phyloP scores from a whole-genome alignment of 2,888 invertebrate species.

The Mesochorus sp. region DNA sequence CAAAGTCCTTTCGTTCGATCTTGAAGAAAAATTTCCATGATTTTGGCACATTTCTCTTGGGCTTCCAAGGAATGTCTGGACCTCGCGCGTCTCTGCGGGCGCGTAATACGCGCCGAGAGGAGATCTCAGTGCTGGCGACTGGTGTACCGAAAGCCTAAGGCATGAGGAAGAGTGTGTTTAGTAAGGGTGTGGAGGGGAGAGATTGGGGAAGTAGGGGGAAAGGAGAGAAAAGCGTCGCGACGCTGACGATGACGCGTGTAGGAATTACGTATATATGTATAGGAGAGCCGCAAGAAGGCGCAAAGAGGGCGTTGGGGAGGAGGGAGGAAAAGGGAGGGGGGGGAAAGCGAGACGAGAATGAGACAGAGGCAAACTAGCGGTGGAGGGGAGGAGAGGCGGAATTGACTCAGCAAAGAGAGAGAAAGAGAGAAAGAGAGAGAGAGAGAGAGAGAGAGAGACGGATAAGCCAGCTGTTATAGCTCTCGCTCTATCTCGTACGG shows the following conservation, averaged over 20 bases:
- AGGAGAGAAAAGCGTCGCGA: slow-evolving; percentile 62
- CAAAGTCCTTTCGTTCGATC: no score
- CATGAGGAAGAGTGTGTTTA: slow-evolving; percentile 21
- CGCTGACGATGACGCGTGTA: slow-evolving; percentile 62
- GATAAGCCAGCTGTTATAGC: slow-evolving; percentile 54
- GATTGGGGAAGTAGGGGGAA: slow-evolving; percentile 61
- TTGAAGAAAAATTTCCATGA: no score
- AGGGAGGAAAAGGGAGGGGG: slow-evolving; percentile 31
- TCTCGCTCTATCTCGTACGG: slow-evolving; percentile 57
- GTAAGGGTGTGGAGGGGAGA: slow-evolving; percentile 58
- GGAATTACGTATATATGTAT: slow-evolving; percentile 43
- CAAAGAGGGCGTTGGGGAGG: slow-evolving; percentile 27
- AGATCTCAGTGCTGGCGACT: slow-evolving; percentile 4
- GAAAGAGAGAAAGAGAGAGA: slow-evolving; percentile 53
- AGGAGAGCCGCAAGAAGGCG: no score
- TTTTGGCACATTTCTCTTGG: no score
- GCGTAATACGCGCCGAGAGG: background rate
- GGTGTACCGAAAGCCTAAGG: slow-evolving; percentile 10
- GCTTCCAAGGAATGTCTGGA: no score
- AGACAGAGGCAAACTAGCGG: slow-evolving; percentile 32
- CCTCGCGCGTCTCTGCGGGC: no score
- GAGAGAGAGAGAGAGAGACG: slow-evolving; percentile 53
- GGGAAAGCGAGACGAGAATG: slow-evolving; percentile 48
- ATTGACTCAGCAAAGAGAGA: slow-evolving; percentile 53
- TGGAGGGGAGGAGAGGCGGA: slow-evolving; percentile 45